phyloP scores from a whole-genome alignment of 2,797 vertebrate species.

The Fistularia commersonii region DNA sequence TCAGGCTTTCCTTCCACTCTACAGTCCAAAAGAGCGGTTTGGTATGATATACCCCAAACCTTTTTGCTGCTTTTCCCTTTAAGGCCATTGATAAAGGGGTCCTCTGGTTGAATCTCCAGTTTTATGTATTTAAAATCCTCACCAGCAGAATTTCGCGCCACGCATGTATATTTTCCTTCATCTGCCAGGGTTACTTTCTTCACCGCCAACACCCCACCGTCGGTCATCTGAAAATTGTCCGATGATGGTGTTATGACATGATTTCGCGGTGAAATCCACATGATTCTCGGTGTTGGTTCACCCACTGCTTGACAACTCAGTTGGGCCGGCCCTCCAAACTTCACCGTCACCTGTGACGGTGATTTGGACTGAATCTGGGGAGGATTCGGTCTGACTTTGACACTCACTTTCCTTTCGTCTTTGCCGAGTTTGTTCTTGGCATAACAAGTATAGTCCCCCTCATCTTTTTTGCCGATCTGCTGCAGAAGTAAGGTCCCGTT shows the following conservation, averaged over 20 bases:
- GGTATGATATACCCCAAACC: slow-evolving; percentile 71
- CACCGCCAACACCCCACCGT: slow-evolving; percentile 68
- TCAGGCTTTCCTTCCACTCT: slow-evolving; percentile 74
- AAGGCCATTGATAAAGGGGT: slow-evolving; percentile 69
- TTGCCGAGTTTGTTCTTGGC: slow-evolving; percentile 78
- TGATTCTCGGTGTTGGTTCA: slow-evolving; percentile 66
- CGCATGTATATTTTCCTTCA: slow-evolving; percentile 77
- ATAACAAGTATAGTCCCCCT: slow-evolving; percentile 80
- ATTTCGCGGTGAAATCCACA: slow-evolving; percentile 76
- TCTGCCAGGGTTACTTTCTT: slow-evolving; percentile 65
- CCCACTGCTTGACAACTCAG: slow-evolving; percentile 72
- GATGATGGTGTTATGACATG: slow-evolving; percentile 62
- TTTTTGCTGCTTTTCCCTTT: slow-evolving; percentile 55
- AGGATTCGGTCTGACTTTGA: slow-evolving; percentile 67
- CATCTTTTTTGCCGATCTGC: slow-evolving; percentile 75
- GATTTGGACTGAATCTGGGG: slow-evolving; percentile 63
- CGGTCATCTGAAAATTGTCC: slow-evolving; percentile 61
- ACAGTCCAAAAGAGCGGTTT: slow-evolving; percentile 73
- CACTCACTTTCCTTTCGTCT: slow-evolving; percentile 76
- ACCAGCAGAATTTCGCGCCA: slow-evolving; percentile 71
- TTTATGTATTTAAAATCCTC: slow-evolving; percentile 73
- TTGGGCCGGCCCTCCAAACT: slow-evolving; percentile 62
- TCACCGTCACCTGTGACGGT: slow-evolving; percentile 47
- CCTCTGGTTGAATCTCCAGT: slow-evolving; percentile 65
- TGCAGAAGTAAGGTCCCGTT: slow-evolving; percentile 80